Base-by-base conservation (phyloP, 2,888 invertebrate genomes). In the Scelioninae gen. 2 region DNA sequence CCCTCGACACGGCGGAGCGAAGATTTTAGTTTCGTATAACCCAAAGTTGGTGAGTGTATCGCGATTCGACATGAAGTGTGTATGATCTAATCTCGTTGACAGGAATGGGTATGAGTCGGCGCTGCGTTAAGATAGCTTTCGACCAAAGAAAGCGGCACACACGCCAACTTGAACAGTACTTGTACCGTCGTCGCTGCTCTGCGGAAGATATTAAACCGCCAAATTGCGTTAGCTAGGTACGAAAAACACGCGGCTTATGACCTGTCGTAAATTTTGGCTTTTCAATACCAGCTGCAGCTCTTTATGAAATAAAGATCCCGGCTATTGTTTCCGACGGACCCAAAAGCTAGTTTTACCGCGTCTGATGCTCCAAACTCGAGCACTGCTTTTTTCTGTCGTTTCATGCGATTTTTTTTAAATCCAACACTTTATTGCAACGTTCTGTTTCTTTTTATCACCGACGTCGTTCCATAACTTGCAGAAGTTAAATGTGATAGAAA, bases 171-270 rank as follows among this genome's bases (percentile, higher is more conserved):
- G 58, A 71, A 41, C 64, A 52, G 64, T 64, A 58, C 71, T 71
- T 71, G 64, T 61, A 33, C 68, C 52, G 58, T n/a, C 39, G 58
- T 41, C 48, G 39, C 55, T 46, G 63, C 37, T 41, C 52, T 60
- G 31, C 31, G 31, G 31, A 31, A 31, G 31, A 31, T 31, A 31
- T 31, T 31, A 69, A 69, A 39, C 61, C 61, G 9, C 61, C 69
- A 48, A 69, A 69, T 69, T 63, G 69, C 61, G 61, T 61, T 61
- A 61, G 61, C 61, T 5, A 15, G 58, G 64, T 63, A 73, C 67
- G 67, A 73, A 73, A 67, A 67, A 67, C 73, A 73, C 50, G 63
- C 73, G 55, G 61, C 67, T 67, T 67, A 67, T 73, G 73, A 60
- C 67, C 52, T 37, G 46, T 67, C 73, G 67, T 67, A 72, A 72